Conservation (phyloP, 2,888 invertebrate species). For the Leuctra nigra region DNA sequence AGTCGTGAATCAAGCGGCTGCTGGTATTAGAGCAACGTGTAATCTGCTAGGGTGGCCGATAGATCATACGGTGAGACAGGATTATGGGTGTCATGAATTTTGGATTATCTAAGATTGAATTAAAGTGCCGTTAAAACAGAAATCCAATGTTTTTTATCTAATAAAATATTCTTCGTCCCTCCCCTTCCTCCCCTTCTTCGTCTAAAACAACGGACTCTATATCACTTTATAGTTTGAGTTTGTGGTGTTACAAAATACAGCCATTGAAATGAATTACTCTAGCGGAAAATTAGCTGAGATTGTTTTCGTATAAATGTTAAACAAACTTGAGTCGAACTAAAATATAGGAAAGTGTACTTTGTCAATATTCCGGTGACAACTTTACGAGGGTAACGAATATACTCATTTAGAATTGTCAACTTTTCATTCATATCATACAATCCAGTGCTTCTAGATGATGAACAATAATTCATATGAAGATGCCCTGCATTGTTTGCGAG, state of each 20-base stretch:
- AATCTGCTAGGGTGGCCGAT: conserved; percentile 28
- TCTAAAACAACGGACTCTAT: conserved; percentile 18
- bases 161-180: conserved; percentile 23
- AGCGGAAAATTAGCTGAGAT: conserved; percentile 25
- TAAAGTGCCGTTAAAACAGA: conserved; percentile 32
- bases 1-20: conserved; percentile 21
- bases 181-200: conserved; percentile 5
- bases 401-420: too few relatives aligned
- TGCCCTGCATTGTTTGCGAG: too few relatives aligned
- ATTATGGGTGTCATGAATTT: conserved; percentile 33
- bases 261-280: conserved; percentile 2
- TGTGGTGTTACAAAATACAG: conserved; percentile 9
- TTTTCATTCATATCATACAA: too few relatives aligned
- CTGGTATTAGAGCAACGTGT: conserved; percentile 20
- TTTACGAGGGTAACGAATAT: too few relatives aligned
- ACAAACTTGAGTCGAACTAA: neutral
- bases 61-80: conserved; percentile 31
- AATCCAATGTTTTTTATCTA: conserved; percentile 27
- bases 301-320: conserved; percentile 17
- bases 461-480: too few relatives aligned
- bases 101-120: conserved; percentile 33
- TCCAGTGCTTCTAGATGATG: too few relatives aligned
- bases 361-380: too few relatives aligned
- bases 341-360: too few relatives aligned
- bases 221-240: conserved; percentile 20